Evolutionary conservation across 2,888 invertebrate genomes (phyloP), one percentile per base, ranked within the genome.

Genomic region (Campoplex nolae): DNA sequence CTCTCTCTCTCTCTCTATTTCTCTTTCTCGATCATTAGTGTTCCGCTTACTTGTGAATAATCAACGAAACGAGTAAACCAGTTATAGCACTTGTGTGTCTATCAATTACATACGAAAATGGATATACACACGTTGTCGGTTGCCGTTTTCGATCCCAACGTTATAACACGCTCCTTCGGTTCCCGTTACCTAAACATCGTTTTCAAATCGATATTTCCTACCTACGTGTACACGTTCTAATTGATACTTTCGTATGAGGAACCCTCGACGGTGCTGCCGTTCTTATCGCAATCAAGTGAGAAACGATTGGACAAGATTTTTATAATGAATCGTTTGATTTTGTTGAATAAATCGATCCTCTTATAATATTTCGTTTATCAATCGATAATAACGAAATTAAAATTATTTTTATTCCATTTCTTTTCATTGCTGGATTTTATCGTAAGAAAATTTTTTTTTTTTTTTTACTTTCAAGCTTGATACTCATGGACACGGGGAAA

Each of bases 31-130:
- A 62, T 16, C 16, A 45, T 42, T 73, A 54, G 54, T 65, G 38
- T 68, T 62, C 28, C 67, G 71, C 28, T 67, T 70, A 70, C 68
- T 42, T 80, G 51, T 48, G 65, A 80, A 76, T 80, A 76, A 80
- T 65, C 71, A 67, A 51, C 32, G 73, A 75, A 80, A 62, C 58
- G 71, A 56, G 56, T 51, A 56, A 73, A 73, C 73, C 73, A 54
- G 28, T 73, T 73, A 38, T 28, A n/a, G 51, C 13, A 70, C 28
- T 32, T 71, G 80, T 71, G 28, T 84, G 75, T 68, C 35, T 62
- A 80, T 84, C 80, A 80, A 84, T 84, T 84, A 80, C 38, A 73
- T 76, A 76, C 75, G 80, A 77, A 80, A 85, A 81, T 80, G 65
- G 75, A 73, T 76, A 68, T 68, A 56, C 84, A 35, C 62, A 2